Evolutionary conservation across 2,797 vertebrate species (phyloP), one percentile per base, ranked within the genome.

Genomic region (Liparis tanakae): DNA sequence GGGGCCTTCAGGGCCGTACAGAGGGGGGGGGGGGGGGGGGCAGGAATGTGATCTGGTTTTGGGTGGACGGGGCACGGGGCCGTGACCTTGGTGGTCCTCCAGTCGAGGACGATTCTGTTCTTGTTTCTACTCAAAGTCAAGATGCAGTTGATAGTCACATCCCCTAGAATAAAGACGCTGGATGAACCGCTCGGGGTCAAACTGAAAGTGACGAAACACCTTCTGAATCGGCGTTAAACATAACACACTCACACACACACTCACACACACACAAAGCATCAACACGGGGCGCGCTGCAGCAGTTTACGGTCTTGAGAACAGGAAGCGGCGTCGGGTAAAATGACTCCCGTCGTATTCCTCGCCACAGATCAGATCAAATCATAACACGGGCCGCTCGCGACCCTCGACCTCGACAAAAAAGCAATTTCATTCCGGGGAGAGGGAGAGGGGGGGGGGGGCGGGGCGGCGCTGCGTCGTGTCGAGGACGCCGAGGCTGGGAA

Each of bases 361-460:
- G 67, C 43, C 79, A 54, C 68, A 84, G 87, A 90, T 89, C 86
- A 84, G 81, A 91, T 89, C 82, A 82, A 87, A 85, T 89, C 85
- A 87, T 80, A 88, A 86, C 81, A 86, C 41, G 76, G 66, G 71
- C 81, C 70, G 78, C 85, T 81, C 54, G 4, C 81, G 85, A 91
- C 81, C 88, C 74, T 76, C 87, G 89, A 92, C 87, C 91, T 74
- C 74, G 37, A 74, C 63, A 80, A 88, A 91, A 88, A 91, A 88
- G 83, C 88, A 91, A 85, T 88, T 91, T 88, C 83, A 91, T 88
- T 87, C 87, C 87, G 77, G 67, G 72, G 74, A 87, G 79, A 88
- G 86, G 83, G 68, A 86, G 63, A 73, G 51, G 83, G 82, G 84
- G 71, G 82, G 86, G 73, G 60, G 80, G 76, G 72, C 69, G 84